A percentile compares a stretch with the other conserved stretches of the same genome.
Conservation (phyloP, 2,797 vertebrate species). For the Xenentodon cancila region DNA sequence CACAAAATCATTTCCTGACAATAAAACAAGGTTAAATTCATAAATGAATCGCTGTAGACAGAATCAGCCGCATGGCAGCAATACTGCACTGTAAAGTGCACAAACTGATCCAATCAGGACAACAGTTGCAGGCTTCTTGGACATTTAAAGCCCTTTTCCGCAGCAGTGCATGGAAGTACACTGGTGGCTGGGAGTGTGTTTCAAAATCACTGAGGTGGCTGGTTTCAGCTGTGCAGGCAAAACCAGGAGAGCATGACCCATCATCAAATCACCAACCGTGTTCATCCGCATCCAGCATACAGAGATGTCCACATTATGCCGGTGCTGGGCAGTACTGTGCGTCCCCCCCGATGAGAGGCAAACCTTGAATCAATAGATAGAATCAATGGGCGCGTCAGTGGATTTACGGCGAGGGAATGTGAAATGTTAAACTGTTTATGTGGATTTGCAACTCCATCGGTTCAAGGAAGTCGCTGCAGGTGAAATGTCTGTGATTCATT, state of each 20-base stretch:
- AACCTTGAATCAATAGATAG: slow-evolving; percentile 46
- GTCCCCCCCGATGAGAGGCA: slow-evolving; percentile 40
- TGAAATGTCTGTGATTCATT: slow-evolving; percentile 2
- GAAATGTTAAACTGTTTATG: slow-evolving; percentile 61
- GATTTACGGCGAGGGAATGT: slow-evolving; percentile 62
- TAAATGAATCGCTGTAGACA: slow-evolving; percentile 47
- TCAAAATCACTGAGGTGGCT: slow-evolving; percentile 45
- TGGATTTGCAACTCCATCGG: slow-evolving; percentile 55
- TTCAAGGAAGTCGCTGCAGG: neutral
- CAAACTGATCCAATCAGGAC: slow-evolving; percentile 65
- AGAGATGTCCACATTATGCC: slow-evolving; percentile 16
- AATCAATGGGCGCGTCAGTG: slow-evolving; percentile 58
- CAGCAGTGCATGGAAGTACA: slow-evolving; percentile 45
- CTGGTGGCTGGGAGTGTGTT: slow-evolving; percentile 46
- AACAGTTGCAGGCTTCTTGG: slow-evolving; percentile 34
- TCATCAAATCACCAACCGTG: slow-evolving; percentile 5
- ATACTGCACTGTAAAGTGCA: slow-evolving; percentile 59
- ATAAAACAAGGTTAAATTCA: slow-evolving; percentile 52
- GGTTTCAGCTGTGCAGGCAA: slow-evolving; percentile 21
- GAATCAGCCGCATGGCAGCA: slow-evolving; percentile 44
- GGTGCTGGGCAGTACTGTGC: slow-evolving; percentile 37
- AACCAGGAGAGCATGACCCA: neutral
- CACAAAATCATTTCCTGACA: slow-evolving; percentile 42
- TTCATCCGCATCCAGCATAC: slow-evolving; percentile 25
- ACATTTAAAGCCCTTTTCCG: slow-evolving; percentile 56